These are phyloP conservation scores for Ichneumon xanthorius DNA, from an alignment of 2,888 invertebrate species.

Conservation along the genomic window DNA sequence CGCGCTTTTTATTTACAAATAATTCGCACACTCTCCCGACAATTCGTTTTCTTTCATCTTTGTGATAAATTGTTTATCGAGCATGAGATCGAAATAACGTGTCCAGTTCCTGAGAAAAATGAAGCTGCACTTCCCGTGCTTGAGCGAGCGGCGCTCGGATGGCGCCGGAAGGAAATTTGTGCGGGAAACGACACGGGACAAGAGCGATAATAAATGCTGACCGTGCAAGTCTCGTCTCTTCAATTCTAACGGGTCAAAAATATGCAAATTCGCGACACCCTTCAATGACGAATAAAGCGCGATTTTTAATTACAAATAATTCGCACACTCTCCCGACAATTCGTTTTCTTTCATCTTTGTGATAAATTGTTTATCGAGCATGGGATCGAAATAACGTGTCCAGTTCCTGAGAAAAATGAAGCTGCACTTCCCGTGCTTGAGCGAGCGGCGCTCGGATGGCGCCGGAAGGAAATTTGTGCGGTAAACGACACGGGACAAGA, in stretches of 20 bases:
- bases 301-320: not conserved
- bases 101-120: not conserved
- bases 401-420: not conserved
- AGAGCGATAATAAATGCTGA: slow-evolving; percentile 57
- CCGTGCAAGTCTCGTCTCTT: too few species aligned
- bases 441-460: not conserved
- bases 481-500: slow-evolving; percentile 45
- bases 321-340: not conserved
- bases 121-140: not conserved
- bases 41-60: not conserved
- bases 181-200: slow-evolving; percentile 44
- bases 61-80: not conserved
- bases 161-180: slow-evolving; percentile 42
- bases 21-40: not conserved
- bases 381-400: not conserved
- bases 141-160: not conserved
- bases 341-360: not conserved
- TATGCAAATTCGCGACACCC: too few species aligned
- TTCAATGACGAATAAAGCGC: too few species aligned
- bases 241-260: too few species aligned
- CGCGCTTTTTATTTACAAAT: too few species aligned
- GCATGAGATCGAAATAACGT: not conserved
- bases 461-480: slow-evolving; percentile 51
- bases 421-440: not conserved
- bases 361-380: not conserved